Evolutionary conservation across 2,888 invertebrate species (phyloP), one percentile per base, ranked within the genome.

Genomic region (Acanthoscelides obtectus): DNA sequence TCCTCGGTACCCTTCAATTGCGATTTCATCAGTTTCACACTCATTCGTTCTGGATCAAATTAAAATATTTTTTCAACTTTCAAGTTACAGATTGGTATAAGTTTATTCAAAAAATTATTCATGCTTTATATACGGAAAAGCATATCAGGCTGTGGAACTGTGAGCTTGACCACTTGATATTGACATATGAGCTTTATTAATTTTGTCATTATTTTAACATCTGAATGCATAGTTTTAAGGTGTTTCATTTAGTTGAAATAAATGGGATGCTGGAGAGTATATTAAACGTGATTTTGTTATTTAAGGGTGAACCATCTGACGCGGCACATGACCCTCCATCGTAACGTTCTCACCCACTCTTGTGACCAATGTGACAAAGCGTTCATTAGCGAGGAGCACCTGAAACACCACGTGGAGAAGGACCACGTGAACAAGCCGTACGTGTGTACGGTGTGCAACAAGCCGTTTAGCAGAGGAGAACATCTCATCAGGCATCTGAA

Each of bases 401-500:
- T 86, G 64, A 80, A 82, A 21, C 82, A 84, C 68, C 86, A 86
- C 70, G 79, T 83, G 2, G 83, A 85, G 74, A 83, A 86, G 72
- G 84, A 85, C 73, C 86, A 85, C 74, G 82, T 85, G 27, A 84
- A 86, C 73, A 84, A 84, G 72, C 85, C 86, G 2, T 86, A 86
- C 76, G 81, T 83, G 17, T 86, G 86, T 74, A 85, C 83, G 2
- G 81, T 83, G 22, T 86, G 86, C 76, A 81, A 84, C 72, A 86
- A 84, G 72, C 83, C 83, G 21, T 86, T 86, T 74, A 82, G 81
- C 71, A 79, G 86, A 71, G 86, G 86, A 2, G 86, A 86, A 75
- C 85, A 86, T 77, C 79, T 86, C n/a, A 86, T 86, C 72, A 77
- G 85, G 63, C 86, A 86, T 77, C 77, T 86, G 22, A 86, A 85